Evolutionary conservation across 2,888 invertebrate species (phyloP).

Genomic region (Drosophila buzzatii): DNA sequence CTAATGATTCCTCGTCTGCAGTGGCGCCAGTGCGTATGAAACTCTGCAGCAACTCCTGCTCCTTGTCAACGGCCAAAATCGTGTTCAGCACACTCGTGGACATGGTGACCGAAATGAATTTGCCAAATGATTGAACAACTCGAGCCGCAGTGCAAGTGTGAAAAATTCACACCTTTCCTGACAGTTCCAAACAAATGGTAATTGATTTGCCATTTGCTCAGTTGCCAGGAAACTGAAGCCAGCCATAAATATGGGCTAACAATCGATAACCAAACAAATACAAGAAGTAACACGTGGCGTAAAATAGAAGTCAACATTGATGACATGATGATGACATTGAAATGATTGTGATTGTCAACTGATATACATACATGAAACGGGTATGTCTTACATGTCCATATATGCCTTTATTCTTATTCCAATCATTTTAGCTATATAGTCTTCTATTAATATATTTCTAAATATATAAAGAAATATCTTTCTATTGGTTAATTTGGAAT

Average conservation of each 20-base stretch:
- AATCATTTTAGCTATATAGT: no score
- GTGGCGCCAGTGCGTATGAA: slow-evolving; percentile 90
- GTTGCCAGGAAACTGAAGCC: slow-evolving; percentile 71
- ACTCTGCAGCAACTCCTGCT: slow-evolving; percentile 92
- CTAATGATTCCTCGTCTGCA: slow-evolving; percentile 86
- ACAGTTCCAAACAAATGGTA: slow-evolving; percentile 56
- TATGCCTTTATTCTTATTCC: no score
- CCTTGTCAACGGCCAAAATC: slow-evolving; percentile 89
- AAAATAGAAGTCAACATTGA: no score
- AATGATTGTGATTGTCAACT: background rate
- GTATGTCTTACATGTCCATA: no score
- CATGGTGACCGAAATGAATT: slow-evolving; percentile 57
- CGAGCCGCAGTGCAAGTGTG: slow-evolving; percentile 42
- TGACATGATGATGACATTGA: slow-evolving; percentile 10
- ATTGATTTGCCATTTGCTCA: slow-evolving; percentile 56
- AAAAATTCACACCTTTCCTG: slow-evolving; percentile 68
- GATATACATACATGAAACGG: no score
- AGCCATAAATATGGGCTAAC: slow-evolving; percentile 50
- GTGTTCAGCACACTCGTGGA: slow-evolving; percentile 86
- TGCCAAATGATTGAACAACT: background rate
- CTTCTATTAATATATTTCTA: no score
- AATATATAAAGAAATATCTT: no score
- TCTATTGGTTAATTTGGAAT: no score
- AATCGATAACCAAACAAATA: slow-evolving; percentile 70
- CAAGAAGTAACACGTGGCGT: slow-evolving; percentile 9